Base-by-base conservation (phyloP, 1,140 invertebrate species). In the Cyclina sinensis region DNA sequence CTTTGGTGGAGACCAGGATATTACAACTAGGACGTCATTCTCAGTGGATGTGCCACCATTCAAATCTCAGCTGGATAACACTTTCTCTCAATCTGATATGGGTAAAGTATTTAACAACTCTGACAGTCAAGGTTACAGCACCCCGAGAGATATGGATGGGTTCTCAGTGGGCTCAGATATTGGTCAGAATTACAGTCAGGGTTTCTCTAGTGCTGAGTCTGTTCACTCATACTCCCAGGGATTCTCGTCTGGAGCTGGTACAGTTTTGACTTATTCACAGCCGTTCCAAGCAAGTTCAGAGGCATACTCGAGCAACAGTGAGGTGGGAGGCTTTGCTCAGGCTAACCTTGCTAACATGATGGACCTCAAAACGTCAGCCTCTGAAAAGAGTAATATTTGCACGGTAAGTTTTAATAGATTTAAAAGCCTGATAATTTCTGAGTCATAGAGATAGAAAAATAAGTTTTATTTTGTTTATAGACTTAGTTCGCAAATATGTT, bases 321-420 rank as follows among this genome's bases (percentile, higher is more conserved):
- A 76, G 37, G 43, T 59, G 16, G 51, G 73, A 14, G 79, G 54
- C 57, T 79, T 78, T 48, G 74, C 70, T n/a, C 73, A 78, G 48
- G 80, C 70, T 18, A 87, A 80, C 62, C 65, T 84, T 24, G 70
- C 35, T 37, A 87, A 87, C 32, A 87, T 87, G 32, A 87, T 87
- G 74, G 73, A 87, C 0, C 43, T 87, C 0, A 87, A 87, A 46
- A 11, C 85, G 51, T 16, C 39, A 24, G 70, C 48, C 74, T 43
- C 88, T 27, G 95, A 95, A 90, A 94, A 94, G 37, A 97, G 96
- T 76, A 97, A 97, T 94, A 97, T 97, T 59, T 97, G 97, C 95
- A 97, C 97, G 96, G 94, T 95, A 90, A 91, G 84, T 76, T 9
- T 81, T 43, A 43, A 43, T n/a, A n/a, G n/a, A n/a, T 7, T 43